Conservation (phyloP, 1,140 invertebrate genomes). For the Euglossa dilemma region DNA sequence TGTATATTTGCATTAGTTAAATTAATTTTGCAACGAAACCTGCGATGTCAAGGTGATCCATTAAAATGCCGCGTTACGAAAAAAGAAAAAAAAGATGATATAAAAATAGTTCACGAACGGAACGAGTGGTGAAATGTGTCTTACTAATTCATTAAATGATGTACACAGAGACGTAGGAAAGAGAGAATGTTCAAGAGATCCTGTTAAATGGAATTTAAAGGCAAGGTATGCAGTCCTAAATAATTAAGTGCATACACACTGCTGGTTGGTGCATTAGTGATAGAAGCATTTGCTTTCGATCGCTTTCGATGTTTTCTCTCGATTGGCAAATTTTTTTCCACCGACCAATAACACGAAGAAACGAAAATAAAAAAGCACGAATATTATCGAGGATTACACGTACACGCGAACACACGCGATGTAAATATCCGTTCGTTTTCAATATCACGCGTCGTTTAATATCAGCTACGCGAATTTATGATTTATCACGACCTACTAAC, state of each 20-base stretch:
- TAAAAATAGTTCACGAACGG: neutral
- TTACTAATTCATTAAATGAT: constrained; percentile 29
- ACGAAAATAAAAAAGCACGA: neutral
- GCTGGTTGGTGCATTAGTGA: constrained; percentile 2
- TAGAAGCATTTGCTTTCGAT: constrained; percentile 17
- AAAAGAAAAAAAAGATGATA: neutral
- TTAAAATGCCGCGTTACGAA: neutral
- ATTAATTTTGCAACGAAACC: neutral
- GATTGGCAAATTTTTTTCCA: neutral
- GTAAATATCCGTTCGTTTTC: neutral
- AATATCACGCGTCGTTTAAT: constrained; percentile 13
- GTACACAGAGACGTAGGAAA: constrained; percentile 18
- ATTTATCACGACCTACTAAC: constrained; percentile 10
- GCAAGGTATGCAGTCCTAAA: constrained; percentile 18
- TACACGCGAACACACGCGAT: no score
- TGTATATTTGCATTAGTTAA: neutral
- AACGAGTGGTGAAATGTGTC: neutral
- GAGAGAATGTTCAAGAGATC: constrained; percentile 15
- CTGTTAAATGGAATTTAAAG: constrained; percentile 36
- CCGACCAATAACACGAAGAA: neutral
- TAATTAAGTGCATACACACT: constrained; percentile 13
- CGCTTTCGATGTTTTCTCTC: constrained; percentile 2
- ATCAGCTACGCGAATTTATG: neutral
- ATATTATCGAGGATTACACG: neutral
- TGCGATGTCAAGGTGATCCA: neutral